Base-by-base conservation (phyloP, 2,113 vertebrate genomes). In the Antennarius striatus region DNA sequence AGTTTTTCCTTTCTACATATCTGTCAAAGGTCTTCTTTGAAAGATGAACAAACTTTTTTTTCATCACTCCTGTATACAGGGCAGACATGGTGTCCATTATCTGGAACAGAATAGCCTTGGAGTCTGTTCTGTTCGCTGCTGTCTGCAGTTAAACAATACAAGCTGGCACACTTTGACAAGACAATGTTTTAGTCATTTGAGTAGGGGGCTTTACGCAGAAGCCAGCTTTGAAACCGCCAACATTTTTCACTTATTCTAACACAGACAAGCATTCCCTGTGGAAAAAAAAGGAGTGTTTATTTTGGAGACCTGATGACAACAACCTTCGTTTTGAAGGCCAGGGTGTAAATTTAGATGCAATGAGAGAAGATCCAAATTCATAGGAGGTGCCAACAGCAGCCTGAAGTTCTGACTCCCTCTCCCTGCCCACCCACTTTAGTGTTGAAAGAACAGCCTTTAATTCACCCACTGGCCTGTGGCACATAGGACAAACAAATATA, bases 221-320 rank as follows among this genome's bases (percentile, higher is more conserved):
- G 74, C 80, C 69, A 28, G 63, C 72, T 73, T 68, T 52, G 77
- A 71, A 82, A 83, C 75, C 79, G 84, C 79, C 87, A 91, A 86
- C 77, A 87, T 86, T 89, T 92, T 86, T 81, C 62, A 77, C 68
- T 84, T 88, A 85, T 92, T 91, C 84, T 71, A 78, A 85, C 82
- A 73, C 77, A 86, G 80, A 84, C 49, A 45, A 63, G 40, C 75
- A 80, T 88, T 89, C 84, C 85, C 68, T n/a, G 48, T 85, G 81
- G 87, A 79, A 83, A 88, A 52, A 87, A 88, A 86, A 75, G 61
- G 52, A 68, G 54, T 85, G 87, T 91, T 92, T 92, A 92, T 91
- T 93, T 93, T 92, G 86, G 88, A 91, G 87, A 90, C 88, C 80
- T 77, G 91, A 90, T 92, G 91, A 93, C 92, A 92, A 92, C 90